phyloP scores from a whole-genome alignment of 2,113 vertebrate genomes.

The Carassius auratus region DNA sequence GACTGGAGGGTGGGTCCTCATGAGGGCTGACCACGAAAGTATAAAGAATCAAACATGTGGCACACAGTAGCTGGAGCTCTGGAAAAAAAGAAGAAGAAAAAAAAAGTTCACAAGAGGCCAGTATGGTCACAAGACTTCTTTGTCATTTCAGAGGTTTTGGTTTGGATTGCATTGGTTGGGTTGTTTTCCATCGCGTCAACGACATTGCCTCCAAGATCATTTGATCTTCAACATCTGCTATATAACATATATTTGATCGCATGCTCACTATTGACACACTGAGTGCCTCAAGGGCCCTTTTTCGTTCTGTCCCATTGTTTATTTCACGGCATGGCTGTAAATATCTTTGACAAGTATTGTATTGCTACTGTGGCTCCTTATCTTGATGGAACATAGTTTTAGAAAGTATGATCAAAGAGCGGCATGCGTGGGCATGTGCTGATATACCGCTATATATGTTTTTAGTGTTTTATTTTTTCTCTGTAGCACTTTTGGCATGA shows the following conservation, averaged over 20 bases:
- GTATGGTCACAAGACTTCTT: conserved; percentile 41
- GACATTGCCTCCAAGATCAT: background rate
- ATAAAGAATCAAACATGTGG: conserved; percentile 46
- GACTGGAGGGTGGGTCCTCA: conserved; percentile 52
- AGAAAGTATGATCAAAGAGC: conserved; percentile 25
- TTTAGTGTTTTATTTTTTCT: background rate
- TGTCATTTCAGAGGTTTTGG: conserved; percentile 7
- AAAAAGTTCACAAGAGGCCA: conserved; percentile 14
- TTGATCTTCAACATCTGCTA: background rate
- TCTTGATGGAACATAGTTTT: conserved; percentile 22
- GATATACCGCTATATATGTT: background rate
- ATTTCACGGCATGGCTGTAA: background rate
- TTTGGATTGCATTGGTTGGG: no score
- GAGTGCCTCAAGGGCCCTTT: conserved; percentile 7
- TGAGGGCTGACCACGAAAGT: conserved; percentile 39
- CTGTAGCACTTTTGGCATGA: background rate
- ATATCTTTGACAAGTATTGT: conserved; percentile 29
- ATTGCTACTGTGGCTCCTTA: conserved; percentile 2
- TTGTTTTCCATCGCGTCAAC: background rate
- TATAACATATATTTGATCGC: background rate
- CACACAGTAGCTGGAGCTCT: conserved; percentile 40
- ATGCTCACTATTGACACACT: background rate
- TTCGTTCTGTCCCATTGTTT: conserved; percentile 11
- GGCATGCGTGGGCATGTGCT: conserved; percentile 29
- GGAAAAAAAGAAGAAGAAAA: background rate